These are phyloP conservation scores for Synchiropus splendidus DNA, from an alignment of 2,113 vertebrate species.

Conservation along the genomic window DNA sequence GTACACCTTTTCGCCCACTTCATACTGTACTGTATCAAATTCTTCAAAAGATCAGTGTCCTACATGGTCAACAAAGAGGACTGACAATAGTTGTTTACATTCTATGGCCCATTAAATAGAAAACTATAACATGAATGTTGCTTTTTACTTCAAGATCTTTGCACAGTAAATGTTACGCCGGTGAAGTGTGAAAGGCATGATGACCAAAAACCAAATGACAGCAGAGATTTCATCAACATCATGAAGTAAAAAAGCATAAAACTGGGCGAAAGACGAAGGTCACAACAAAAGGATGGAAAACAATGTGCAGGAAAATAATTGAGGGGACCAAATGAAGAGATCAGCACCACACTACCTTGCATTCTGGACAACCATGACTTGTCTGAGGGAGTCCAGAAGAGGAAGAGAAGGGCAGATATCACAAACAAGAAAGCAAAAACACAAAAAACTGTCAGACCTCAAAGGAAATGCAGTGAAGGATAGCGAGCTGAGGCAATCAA, in stretches of 20 bases:
- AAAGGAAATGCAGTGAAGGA: conserved; percentile 57
- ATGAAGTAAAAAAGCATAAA: conserved; percentile 25
- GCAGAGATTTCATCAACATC: conserved; percentile 25
- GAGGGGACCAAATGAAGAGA: conserved; percentile 53
- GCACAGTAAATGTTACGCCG: conserved; percentile 8
- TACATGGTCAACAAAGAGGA: too few species aligned
- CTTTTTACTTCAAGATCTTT: not conserved
- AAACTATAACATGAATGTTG: not conserved
- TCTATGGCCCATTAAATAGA: not conserved
- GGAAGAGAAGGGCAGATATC: conserved; percentile 68
- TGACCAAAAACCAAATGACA: conserved; percentile 31
- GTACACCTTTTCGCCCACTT: too few species aligned
- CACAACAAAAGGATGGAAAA: conserved; percentile 49
- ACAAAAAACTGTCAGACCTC: conserved; percentile 68
- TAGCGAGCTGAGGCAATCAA: conserved; percentile 47
- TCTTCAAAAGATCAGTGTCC: too few species aligned
- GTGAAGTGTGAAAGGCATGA: conserved; percentile 23
- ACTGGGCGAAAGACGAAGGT: conserved; percentile 40
- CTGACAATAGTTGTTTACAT: too few species aligned
- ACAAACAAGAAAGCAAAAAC: conserved; percentile 64
- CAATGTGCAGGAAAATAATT: conserved; percentile 27
- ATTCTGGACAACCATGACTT: conserved; percentile 99
- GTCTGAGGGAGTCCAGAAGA: conserved; percentile 82
- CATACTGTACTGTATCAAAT: too few species aligned
- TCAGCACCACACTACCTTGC: conserved; percentile 81